Evolutionary conservation across 2,113 vertebrate species (phyloP), one percentile per base, ranked within the genome.

Genomic region (Ochotona princeps): DNA sequence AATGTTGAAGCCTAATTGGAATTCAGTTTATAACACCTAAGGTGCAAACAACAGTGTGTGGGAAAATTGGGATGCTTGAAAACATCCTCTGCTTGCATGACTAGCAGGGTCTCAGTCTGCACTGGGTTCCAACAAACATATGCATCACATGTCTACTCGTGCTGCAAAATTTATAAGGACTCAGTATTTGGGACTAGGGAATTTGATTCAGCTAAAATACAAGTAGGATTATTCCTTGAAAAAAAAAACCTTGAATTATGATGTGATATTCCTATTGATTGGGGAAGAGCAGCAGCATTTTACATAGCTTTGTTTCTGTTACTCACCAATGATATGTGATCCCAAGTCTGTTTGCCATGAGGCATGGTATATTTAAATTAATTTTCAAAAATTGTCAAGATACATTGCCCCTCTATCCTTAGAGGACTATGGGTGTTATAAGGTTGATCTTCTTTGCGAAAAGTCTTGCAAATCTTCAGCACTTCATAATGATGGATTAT

Each of bases 381-480:
- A 91, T 92, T 94, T 92, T 82, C 78, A 93, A 92, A 65, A 88
- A 44, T 63, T 92, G 94, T 83, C 0, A n/a, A 94, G 89, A 83
- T 88, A 89, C 54, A 80, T 93, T 80, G 86, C 65, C 66, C 76
- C 51, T 90, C 44, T 32, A 57, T 90, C 60, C 87, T 87, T 85
- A 86, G 74, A 92, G 86, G 75, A 79, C 65, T 66, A 9, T 95
- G 79, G 75, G 66, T n/a, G 1, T 91, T 95, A 86, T 82, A 76
- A 47, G 20, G 1, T 80, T 90, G 78, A 87, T 92, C 26, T 32
- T 89, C 76, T 84, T 93, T 95, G 94, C 57, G 88, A 21, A 90
- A 93, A 94, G 72, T 61, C 92, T 92, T 90, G 82, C 32, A 93
- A 94, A 92, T 96, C 82, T 93, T 93, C 73, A 93, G 73, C 93